phyloP scores from a whole-genome alignment of 1,140 invertebrate genomes.

The Phymastichus coffea region DNA sequence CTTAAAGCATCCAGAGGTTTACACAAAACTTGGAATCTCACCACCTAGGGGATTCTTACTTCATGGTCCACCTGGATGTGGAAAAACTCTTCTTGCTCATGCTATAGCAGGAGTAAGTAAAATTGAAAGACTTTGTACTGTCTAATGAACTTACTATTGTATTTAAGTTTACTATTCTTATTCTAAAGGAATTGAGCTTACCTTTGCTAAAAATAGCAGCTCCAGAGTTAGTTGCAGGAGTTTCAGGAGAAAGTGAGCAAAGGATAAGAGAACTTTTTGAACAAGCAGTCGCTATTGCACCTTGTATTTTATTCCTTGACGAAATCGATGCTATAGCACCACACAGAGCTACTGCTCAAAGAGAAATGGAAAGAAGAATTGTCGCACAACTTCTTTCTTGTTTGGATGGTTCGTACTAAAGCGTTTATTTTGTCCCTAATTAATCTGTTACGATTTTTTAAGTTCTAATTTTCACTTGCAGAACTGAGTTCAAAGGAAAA shows the following conservation, averaged over 20 bases:
- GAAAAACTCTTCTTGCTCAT: constrained; percentile 88
- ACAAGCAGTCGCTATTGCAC: constrained; percentile 70
- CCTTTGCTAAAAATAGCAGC: constrained; percentile 84
- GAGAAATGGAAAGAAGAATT: constrained; percentile 94
- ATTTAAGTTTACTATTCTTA: constrained; percentile 4
- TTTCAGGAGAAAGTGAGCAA: constrained; percentile 94
- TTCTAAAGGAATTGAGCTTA: constrained; percentile 63
- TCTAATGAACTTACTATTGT: neutral
- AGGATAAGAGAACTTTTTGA: constrained; percentile 90
- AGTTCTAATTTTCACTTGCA: constrained; percentile 34
- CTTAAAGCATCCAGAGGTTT: constrained; percentile 82
- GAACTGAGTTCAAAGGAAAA: constrained; percentile 63
- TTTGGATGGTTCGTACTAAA: constrained; percentile 72
- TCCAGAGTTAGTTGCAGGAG: constrained; percentile 89
- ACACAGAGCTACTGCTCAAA: constrained; percentile 82
- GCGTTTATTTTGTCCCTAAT: too few species aligned
- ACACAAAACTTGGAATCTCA: constrained; percentile 74
- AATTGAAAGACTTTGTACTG: constrained; percentile 1
- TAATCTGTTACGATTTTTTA: neutral
- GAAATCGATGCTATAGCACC: constrained; percentile 90
- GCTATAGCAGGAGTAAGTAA: constrained; percentile 85
- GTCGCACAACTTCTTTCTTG: constrained; percentile 88
- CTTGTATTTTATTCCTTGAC: constrained; percentile 91
- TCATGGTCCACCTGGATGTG: constrained; percentile 91
- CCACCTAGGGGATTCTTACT: constrained; percentile 83